Evolutionary conservation across 1,140 invertebrate genomes (phyloP).

Genomic region (Colletes gigas): DNA sequence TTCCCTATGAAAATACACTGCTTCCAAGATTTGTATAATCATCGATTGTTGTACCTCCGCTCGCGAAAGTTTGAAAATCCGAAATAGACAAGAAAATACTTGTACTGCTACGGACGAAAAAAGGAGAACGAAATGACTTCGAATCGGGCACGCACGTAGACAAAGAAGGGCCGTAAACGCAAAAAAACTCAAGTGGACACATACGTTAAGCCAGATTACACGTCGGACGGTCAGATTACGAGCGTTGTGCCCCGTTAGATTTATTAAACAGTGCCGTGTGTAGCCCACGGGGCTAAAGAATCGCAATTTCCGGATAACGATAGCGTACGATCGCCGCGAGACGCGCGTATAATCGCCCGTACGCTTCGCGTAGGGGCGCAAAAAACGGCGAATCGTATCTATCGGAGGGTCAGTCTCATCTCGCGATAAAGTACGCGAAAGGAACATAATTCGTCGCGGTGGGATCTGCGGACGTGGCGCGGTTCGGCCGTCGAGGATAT

Average conservation of each 20-base stretch:
- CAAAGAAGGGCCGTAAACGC: conserved; percentile 26
- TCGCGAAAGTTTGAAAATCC: too few relatives aligned
- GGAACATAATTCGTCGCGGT: conserved; percentile 37
- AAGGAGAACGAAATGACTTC: not conserved
- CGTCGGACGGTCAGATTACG: conserved; percentile 56
- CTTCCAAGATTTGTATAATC: too few relatives aligned
- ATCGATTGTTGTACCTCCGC: too few relatives aligned
- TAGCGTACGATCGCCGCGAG: conserved; percentile 26
- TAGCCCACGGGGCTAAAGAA: conserved; percentile 37
- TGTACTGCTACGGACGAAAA: not conserved
- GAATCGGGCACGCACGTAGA: not conserved
- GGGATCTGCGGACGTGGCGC: conserved; percentile 8
- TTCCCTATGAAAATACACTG: too few relatives aligned
- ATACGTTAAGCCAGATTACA: conserved; percentile 67
- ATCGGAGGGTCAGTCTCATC: conserved; percentile 11
- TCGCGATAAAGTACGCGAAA: conserved; percentile 28
- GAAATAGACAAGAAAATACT: too few relatives aligned
- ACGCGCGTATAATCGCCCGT: conserved; percentile 15
- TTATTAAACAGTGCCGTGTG: conserved; percentile 62
- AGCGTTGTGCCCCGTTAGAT: conserved; percentile 55
- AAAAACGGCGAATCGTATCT: conserved; percentile 22
- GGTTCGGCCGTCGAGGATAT: not conserved
- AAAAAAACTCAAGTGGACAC: conserved; percentile 59
- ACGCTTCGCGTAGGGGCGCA: not conserved
- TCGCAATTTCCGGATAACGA: conserved; percentile 54